Evolutionary conservation across 2,888 invertebrate species (phyloP), one percentile per base, ranked within the genome.

Genomic region (Pterobdella sp.): DNA sequence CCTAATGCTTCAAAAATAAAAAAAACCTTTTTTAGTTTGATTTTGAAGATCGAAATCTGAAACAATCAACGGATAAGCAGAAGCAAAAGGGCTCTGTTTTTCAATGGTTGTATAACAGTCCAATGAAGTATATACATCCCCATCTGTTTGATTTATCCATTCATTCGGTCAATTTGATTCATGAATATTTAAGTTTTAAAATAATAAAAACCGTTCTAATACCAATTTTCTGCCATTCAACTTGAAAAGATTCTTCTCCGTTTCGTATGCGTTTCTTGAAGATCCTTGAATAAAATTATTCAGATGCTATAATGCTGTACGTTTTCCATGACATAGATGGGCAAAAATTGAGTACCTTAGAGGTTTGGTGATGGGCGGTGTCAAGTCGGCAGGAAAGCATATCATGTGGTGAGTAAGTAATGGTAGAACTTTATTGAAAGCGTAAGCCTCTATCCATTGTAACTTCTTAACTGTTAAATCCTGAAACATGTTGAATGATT

Each of bases 391-490:
- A 35, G 73, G 31, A 2, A 35, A 42, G 22, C 14, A 36, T 79
- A 81, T 78, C 72, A 80, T 81, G 80, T 81, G 81, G 34, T 81
- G 74, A 22, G 82, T 81, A 14, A 81, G 72, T 37, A 82, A 76
- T 3, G 82, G 82, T 36, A 82, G 75, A 32, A 81, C 72, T 75
- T 83, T 83, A 72, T 81, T 80, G 26, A 79, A 68, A 1, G 80
- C 79, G 75, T 83, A 83, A 4, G 81, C 80, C 67, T 77, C 73
- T 0, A 79, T 77, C 83, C 82, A 83, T 49, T 82, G 81, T 72
- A 82, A 72, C 74, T 80, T 81, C 1, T 66, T 65, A 7, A 76
- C 63, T 7, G 78, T 77, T 76, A 80, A 80, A 64, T 18, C 14
- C 14, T 49, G 14, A 18, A 14, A 49, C 14, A 49, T 49, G 52